Evolutionary conservation across 1,140 invertebrate genomes (phyloP).

Genomic region (Drosophila kikkawai): DNA sequence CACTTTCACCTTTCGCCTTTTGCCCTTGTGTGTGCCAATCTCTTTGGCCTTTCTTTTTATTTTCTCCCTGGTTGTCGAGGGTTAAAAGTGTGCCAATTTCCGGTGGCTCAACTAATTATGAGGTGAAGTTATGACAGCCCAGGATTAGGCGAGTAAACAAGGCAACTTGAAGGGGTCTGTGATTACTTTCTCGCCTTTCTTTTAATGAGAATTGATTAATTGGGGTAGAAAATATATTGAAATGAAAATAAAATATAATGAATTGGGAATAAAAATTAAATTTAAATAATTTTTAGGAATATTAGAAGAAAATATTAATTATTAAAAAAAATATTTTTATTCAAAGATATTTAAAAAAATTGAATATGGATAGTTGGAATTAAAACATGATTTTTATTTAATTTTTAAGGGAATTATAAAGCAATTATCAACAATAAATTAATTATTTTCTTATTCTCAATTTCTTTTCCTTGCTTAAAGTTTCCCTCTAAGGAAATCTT

Average conservation of each 20-base stretch:
- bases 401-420: neutral
- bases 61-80: slow-evolving; percentile 7
- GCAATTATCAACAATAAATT: no score
- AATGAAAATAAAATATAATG: no score
- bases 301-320: no score
- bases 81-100: slow-evolving; percentile 75
- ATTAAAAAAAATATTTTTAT: no score
- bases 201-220: slow-evolving; percentile 26
- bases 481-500: no score
- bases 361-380: no score
- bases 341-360: neutral
- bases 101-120: slow-evolving; percentile 63
- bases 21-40: slow-evolving; percentile 41
- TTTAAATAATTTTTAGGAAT: no score
- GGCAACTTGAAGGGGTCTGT: slow-evolving; percentile 19
- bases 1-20: slow-evolving; percentile 51
- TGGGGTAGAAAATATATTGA: neutral
- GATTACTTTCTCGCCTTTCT: slow-evolving; percentile 34
- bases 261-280: no score
- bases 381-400: neutral
- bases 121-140: slow-evolving; percentile 67
- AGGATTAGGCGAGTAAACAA: slow-evolving; percentile 37
- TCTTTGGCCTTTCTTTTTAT: slow-evolving; percentile 46
- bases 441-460: no score
- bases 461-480: no score